Conservation (phyloP, 2,888 invertebrate genomes). For the Chorisops tibialis region DNA sequence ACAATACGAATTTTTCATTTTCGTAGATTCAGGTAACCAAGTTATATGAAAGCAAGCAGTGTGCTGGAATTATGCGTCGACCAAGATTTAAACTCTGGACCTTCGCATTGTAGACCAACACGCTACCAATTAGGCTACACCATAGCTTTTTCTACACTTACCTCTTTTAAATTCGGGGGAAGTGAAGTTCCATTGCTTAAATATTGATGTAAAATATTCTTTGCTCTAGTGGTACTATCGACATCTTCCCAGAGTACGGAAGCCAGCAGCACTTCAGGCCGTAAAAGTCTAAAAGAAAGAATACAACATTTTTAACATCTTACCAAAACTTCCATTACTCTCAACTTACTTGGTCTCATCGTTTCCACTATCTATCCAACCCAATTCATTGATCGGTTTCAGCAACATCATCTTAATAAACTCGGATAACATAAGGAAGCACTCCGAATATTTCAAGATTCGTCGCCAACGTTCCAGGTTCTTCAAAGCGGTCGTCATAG, state of each 20-base stretch:
- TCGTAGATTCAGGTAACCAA: no score
- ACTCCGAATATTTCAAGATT: conserved; percentile 53
- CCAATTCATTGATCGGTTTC: conserved; percentile 47
- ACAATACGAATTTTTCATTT: no score
- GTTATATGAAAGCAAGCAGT: no score
- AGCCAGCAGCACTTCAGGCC: conserved; percentile 49
- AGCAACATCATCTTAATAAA: conserved; percentile 50
- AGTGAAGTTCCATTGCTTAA: conserved; percentile 47
- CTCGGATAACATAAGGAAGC: conserved; percentile 51
- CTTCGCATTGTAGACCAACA: no score
- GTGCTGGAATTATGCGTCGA: no score
- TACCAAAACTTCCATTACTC: background rate
- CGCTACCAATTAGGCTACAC: no score
- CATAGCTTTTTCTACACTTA: conserved; percentile 36
- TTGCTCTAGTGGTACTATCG: conserved; percentile 48
- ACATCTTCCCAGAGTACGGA: conserved; percentile 52
- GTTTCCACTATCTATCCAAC: conserved; percentile 48
- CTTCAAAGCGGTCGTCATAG: conserved; percentile 47
- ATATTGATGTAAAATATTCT: conserved; percentile 48
- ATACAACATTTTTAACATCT: background rate
- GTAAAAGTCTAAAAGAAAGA: conserved; percentile 43
- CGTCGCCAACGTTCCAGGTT: conserved; percentile 52
- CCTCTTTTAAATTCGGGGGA: conserved; percentile 50
- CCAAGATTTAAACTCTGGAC: no score
- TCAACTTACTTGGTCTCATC: conserved; percentile 45